These are phyloP conservation scores for Acrocephalus arundinaceus DNA, from an alignment of 2,113 vertebrate species.

Conservation along the genomic window DNA sequence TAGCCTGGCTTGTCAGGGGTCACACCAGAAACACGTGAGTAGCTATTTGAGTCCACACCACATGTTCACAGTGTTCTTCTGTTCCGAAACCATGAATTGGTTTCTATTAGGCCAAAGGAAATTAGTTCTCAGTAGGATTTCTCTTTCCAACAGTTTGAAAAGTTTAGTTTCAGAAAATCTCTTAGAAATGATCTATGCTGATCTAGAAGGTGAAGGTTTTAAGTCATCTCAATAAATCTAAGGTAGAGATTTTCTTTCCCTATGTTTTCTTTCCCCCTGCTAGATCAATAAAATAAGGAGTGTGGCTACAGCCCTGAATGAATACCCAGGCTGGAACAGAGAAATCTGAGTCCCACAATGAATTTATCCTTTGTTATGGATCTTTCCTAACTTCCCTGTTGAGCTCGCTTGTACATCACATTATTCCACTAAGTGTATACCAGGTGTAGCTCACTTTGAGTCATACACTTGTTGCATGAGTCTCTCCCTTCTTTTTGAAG, in stretches of 20 bases:
- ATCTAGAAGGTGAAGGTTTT: not conserved
- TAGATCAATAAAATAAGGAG: not conserved
- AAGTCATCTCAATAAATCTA: not conserved
- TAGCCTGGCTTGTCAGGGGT: not conserved
- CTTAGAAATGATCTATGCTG: not conserved
- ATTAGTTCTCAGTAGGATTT: not conserved
- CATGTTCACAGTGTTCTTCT: not conserved
- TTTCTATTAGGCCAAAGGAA: not conserved
- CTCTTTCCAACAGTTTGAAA: not conserved
- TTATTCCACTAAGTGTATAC: not conserved
- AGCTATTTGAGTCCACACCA: not conserved
- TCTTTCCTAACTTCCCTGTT: not conserved
- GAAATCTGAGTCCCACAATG: not conserved
- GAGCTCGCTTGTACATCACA: accelerated
- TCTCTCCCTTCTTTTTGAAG: not conserved
- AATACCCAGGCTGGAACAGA: too few relatives aligned
- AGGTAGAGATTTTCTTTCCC: not conserved
- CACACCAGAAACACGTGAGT: accelerated
- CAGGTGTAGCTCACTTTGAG: not conserved
- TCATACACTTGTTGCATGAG: not conserved
- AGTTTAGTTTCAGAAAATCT: not conserved
- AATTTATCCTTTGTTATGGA: not conserved
- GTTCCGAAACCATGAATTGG: not conserved
- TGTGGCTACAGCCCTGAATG: not conserved
- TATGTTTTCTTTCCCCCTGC: not conserved